phyloP scores from a whole-genome alignment of 2,888 invertebrate genomes.

The Saturnia pavonia region DNA sequence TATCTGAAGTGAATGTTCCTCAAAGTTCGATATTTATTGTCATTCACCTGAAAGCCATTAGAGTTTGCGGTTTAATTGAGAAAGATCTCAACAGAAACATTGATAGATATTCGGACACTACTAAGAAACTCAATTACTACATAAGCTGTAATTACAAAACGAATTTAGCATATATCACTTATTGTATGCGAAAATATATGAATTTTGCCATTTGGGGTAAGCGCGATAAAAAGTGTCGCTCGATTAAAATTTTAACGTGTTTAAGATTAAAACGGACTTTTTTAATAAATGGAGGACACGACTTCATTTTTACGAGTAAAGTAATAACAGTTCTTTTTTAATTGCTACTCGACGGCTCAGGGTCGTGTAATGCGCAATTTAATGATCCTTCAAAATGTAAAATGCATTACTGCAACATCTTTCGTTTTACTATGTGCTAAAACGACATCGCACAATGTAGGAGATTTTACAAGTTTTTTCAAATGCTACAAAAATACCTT shows the following conservation, averaged over 20 bases:
- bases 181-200: conserved; percentile 12
- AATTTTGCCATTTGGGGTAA: background rate
- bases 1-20: conserved; percentile 45
- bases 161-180: background rate
- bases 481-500: background rate
- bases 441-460: conserved; percentile 45
- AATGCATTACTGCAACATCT: conserved; percentile 78
- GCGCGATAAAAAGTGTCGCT: conserved; percentile 40
- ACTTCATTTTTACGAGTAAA: conserved; percentile 74
- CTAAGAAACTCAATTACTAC: background rate
- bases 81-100: conserved; percentile 61
- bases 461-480: conserved; percentile 30
- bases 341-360: conserved; percentile 72
- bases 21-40: conserved; percentile 66
- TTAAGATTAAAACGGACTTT: conserved; percentile 66
- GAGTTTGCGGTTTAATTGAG: conserved; percentile 70
- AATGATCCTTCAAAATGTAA: conserved; percentile 79
- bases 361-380: conserved; percentile 75
- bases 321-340: conserved; percentile 78
- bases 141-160: background rate
- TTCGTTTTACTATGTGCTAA: conserved; percentile 62
- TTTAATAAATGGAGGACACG: conserved; percentile 78
- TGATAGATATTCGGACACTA: background rate
- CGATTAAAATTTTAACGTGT: conserved; percentile 63
- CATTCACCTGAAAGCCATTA: conserved; percentile 67